Evolutionary conservation across 2,888 invertebrate species (phyloP), one percentile per base, ranked within the genome.

Genomic region (Liodrosophila aerea): DNA sequence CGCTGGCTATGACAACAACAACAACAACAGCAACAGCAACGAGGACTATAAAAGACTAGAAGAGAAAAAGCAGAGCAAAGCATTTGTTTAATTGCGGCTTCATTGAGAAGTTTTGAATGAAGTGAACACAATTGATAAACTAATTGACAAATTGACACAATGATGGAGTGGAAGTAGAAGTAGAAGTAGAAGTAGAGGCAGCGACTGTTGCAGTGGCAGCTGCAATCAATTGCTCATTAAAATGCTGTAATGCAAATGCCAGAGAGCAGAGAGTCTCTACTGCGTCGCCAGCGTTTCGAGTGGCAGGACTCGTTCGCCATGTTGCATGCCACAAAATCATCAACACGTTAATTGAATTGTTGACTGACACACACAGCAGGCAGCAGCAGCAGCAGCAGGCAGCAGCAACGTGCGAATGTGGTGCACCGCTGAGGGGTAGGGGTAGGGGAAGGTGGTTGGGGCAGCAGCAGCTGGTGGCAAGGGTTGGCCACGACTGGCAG

Each of bases 311-410:
- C 59, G 74, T 65, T 49, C 58, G 69, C 60, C 65, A 78, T 73
- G 83, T 78, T 76, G 83, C 83, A 85, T 87, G 83, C 87, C 86
- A 77, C 87, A 85, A 87, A 87, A 83, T 85, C 87, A 85, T 82
- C 86, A 82, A 76, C 85, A 86, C 81, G 86, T 85, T 87, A 87
- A 87, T 87, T 87, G 87, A 87, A 87, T 87, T 87, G 87, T 87
- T 87, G 86, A 87, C 86, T 87, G 86, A 78, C 85, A 73, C 76
- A 82, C 74, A 65, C 63, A 62, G 29, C 30, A 37, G 12, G 4
- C n/a, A 41, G 27, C 36, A 49, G 43, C n/a, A 33, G 15, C 12
- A 39, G 8, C 8, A 29, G 29, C 29, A 29, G 22, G 8, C 8
- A 7, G 29, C 18, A 16, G 27, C 36, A 58, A 44, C 60, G 54